These are phyloP conservation scores for Chloropsis cyanopogon DNA, from an alignment of 2,113 vertebrate species.

Conservation along the genomic window DNA sequence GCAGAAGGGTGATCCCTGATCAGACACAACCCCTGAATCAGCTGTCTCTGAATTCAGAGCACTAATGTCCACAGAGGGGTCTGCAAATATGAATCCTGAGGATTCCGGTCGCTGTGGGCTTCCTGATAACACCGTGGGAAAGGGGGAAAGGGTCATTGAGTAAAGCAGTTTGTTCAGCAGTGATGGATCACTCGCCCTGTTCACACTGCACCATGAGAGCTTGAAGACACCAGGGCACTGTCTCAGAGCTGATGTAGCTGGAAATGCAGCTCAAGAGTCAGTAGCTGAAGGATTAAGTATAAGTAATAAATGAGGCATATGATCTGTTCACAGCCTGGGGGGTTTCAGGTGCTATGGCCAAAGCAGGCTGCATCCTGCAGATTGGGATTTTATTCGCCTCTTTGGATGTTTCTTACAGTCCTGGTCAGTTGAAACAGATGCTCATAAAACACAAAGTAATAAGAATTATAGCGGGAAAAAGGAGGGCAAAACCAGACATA, in stretches of 20 bases:
- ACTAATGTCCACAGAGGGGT: background rate
- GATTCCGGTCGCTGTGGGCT: background rate
- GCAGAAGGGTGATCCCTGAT: background rate
- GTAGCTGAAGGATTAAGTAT: constrained; percentile 9
- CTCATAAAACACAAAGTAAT: background rate
- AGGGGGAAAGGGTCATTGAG: background rate
- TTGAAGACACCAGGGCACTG: background rate
- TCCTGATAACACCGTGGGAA: background rate
- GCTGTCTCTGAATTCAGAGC: background rate
- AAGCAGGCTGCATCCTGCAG: background rate
- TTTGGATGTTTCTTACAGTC: background rate
- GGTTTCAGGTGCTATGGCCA: background rate
- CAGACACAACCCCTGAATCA: background rate
- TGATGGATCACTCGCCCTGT: background rate
- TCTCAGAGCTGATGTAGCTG: background rate
- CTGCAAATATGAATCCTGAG: background rate
- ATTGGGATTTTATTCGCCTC: background rate
- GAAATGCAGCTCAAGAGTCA: background rate
- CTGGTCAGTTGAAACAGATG: constrained; percentile 21
- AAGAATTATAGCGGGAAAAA: background rate
- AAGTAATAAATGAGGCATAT: constrained; percentile 11
- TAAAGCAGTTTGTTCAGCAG: background rate
- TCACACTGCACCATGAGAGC: background rate
- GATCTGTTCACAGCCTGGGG: background rate
- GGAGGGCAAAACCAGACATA: background rate